A percentile compares a stretch with the other conserved stretches of the same genome.
Conservation (phyloP, 2,888 invertebrate species). For the Plagiodera versicolora region DNA sequence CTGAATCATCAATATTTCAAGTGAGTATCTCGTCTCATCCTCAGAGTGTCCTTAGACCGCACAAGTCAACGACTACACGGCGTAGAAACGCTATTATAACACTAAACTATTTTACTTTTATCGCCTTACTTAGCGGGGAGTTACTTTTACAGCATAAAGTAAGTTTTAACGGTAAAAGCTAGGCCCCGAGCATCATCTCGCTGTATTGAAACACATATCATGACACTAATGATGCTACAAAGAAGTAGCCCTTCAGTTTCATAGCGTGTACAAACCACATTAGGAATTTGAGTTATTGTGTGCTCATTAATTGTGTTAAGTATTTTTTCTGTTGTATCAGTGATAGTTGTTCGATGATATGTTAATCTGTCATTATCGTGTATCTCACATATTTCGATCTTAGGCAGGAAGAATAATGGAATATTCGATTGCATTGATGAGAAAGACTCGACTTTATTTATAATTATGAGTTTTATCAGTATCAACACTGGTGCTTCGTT, state of each 20-base stretch:
- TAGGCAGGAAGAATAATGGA: too few species aligned
- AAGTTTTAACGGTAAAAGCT: conserved; percentile 26
- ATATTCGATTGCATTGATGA: too few species aligned
- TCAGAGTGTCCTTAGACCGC: conserved; percentile 13
- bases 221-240: conserved; percentile 27
- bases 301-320: conserved; percentile 22
- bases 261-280: conserved; percentile 26
- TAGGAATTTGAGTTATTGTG: conserved; percentile 23
- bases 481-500: too few species aligned
- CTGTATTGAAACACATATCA: conserved; percentile 23
- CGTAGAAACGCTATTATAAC: conserved; percentile 20
- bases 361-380: conserved; percentile 15
- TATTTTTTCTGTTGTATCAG: conserved; percentile 12
- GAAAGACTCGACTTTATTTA: too few species aligned
- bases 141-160: conserved; percentile 24
- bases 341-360: conserved; percentile 22
- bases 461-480: too few species aligned
- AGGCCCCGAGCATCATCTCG: conserved; percentile 16
- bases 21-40: conserved; percentile 2
- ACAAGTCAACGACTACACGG: conserved; percentile 15
- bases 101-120: conserved; percentile 25
- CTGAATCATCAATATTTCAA: not conserved
- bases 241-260: conserved; percentile 26
- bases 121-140: conserved; percentile 24
- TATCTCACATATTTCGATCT: not conserved